Conservation (phyloP, 2,113 vertebrate species). For the Sitta europaea region DNA sequence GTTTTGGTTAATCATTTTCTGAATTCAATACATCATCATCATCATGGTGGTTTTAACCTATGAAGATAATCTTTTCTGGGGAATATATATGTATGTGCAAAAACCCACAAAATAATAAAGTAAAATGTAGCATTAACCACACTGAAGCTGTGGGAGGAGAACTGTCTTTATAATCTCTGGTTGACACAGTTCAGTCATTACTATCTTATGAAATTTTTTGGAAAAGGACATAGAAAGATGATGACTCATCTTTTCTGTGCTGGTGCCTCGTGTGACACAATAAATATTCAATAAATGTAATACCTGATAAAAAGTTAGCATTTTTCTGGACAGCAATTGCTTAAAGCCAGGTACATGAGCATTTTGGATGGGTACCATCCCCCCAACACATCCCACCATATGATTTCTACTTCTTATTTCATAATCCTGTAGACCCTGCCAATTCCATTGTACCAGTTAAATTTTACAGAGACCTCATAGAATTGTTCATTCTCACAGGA, state of each 20-base stretch:
- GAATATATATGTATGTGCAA: neutral
- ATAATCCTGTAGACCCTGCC: too few species aligned
- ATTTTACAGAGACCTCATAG: neutral
- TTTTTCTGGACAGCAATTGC: neutral
- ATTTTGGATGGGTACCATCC: rapidly evolving
- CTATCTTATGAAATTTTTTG: neutral
- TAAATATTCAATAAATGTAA: neutral
- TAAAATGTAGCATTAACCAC: neutral
- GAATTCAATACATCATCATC: neutral
- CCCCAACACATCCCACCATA: neutral
- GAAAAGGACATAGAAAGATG: neutral
- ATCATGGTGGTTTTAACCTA: neutral
- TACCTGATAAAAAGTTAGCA: neutral
- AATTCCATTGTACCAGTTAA: neutral
- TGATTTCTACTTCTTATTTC: neutral
- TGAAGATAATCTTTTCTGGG: neutral
- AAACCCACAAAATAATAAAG: neutral
- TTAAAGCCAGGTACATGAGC: neutral
- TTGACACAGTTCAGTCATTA: neutral
- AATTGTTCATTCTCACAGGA: neutral
- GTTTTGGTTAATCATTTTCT: neutral
- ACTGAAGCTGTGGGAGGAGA: neutral
- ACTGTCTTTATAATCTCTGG: neutral
- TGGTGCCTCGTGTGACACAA: neutral
- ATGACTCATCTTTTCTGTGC: neutral